Percentiles rank a stretch among this genome's conserved stretches.
Evolutionary conservation across 1,140 invertebrate species (phyloP).

Genomic region (Caerostris darwini): DNA sequence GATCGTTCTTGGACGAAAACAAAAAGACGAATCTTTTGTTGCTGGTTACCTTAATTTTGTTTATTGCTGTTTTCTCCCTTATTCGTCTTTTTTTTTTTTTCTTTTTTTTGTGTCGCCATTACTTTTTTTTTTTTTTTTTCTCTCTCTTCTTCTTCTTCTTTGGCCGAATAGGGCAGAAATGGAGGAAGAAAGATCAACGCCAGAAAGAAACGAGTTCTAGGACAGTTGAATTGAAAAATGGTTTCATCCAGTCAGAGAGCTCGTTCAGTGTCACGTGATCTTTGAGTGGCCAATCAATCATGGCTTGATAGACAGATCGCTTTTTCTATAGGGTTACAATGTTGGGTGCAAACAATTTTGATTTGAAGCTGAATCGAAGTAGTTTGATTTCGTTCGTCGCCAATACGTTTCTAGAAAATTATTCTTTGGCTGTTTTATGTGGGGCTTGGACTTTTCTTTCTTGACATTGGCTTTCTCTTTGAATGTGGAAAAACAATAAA

Average conservation of each 20-base stretch:
- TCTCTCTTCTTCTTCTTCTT: not conserved
- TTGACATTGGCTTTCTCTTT: too few species aligned
- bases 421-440: not conserved
- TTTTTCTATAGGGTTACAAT: slow-evolving; percentile 7
- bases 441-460: too few species aligned
- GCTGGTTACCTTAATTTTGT: slow-evolving; percentile 10
- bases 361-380: not conserved
- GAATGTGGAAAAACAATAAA: too few species aligned
- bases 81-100: not conserved
- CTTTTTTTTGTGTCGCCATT: not conserved
- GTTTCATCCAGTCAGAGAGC: slow-evolving; percentile 62
- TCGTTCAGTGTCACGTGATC: slow-evolving; percentile 74
- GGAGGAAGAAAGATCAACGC: slow-evolving; percentile 55
- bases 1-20: not conserved
- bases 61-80: slow-evolving; percentile 27
- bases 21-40: slow-evolving; percentile 21
- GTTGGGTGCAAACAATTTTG: slow-evolving; percentile 44
- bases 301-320: slow-evolving; percentile 55
- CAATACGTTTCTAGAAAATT: not conserved
- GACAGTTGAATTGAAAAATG: slow-evolving; percentile 67
- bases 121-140: not conserved
- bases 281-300: slow-evolving; percentile 75
- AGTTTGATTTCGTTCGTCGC: not conserved
- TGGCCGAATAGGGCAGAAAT: slow-evolving; percentile 16
- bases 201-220: slow-evolving; percentile 60